These are phyloP conservation scores for Nerophis lumbriciformis DNA, from an alignment of 2,113 vertebrate genomes.

Conservation along the genomic window DNA sequence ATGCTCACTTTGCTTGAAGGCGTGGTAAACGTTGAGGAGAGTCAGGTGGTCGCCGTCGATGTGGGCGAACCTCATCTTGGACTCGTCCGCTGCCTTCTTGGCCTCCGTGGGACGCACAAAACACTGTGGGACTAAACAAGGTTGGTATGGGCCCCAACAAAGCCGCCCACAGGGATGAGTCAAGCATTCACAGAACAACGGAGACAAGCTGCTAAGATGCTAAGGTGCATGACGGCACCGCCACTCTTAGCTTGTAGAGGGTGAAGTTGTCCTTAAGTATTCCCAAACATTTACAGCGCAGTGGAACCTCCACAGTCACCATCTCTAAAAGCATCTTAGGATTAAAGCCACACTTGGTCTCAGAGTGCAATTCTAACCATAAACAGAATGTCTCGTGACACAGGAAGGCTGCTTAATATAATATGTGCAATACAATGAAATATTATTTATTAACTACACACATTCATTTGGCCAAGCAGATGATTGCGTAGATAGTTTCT, in stretches of 20 bases:
- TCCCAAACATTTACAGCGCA: no score
- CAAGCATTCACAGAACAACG: constrained; percentile 94
- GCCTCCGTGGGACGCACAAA: constrained; percentile 99
- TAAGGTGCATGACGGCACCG: constrained; percentile 78
- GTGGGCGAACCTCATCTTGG: constrained; percentile 99
- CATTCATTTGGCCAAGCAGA: no score
- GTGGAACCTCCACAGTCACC: no score
- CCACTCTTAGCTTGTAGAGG: constrained; percentile 56
- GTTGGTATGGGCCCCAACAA: constrained; percentile 99
- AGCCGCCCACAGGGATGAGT: constrained; percentile 99
- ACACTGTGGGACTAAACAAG: constrained; percentile 99
- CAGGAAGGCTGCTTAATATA: no score
- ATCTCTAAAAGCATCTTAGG: no score
- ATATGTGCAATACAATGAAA: no score
- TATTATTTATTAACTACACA: no score
- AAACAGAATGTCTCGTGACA: no score
- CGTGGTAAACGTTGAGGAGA: constrained; percentile 98
- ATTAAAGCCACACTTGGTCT: no score
- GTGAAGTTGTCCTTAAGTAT: constrained; percentile 1
- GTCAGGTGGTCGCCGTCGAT: constrained; percentile 99
- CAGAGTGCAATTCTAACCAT: no score
- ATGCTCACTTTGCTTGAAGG: constrained; percentile 97
- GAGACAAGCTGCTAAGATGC: constrained; percentile 87
- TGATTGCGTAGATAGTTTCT: no score
- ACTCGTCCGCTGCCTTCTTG: constrained; percentile 99